phyloP scores from a whole-genome alignment of 2,888 invertebrate genomes.

The Chymomyza amoena region DNA sequence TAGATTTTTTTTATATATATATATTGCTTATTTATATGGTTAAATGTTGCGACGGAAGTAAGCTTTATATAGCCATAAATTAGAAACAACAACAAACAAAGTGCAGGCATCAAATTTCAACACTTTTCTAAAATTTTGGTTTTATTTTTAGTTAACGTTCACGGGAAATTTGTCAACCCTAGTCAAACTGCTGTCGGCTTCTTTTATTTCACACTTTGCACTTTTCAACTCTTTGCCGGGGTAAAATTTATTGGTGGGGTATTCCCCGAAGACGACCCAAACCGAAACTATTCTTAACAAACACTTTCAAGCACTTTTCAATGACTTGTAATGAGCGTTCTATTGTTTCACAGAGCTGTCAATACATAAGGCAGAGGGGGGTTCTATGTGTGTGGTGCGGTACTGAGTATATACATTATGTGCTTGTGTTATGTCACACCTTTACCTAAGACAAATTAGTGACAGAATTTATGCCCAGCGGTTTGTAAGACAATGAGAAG shows the following conservation, averaged over 20 bases:
- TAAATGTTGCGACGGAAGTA: not conserved
- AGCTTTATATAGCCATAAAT: constrained; percentile 28
- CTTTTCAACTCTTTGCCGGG: constrained; percentile 14
- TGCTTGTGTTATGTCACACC: constrained; percentile 34
- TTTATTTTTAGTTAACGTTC: constrained; percentile 14
- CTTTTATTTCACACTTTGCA: constrained; percentile 43
- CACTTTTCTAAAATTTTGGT: constrained; percentile 45
- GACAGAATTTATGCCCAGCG: constrained; percentile 52
- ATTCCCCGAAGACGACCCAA: constrained; percentile 31
- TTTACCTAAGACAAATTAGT: constrained; percentile 51
- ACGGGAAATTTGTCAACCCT: constrained; percentile 30
- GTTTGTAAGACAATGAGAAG: not conserved
- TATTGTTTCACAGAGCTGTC: constrained; percentile 42
- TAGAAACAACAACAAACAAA: constrained; percentile 19
- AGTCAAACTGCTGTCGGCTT: constrained; percentile 9
- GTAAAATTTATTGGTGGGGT: not conserved
- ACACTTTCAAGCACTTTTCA: constrained; percentile 43
- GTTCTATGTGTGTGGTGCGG: constrained; percentile 36
- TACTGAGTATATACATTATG: constrained; percentile 11
- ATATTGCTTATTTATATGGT: constrained; percentile 18
- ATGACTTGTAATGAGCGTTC: constrained; percentile 49
- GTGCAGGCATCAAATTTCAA: constrained; percentile 51
- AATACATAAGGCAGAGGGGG: not conserved
- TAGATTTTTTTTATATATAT: constrained; percentile 15
- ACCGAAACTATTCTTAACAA: constrained; percentile 41